These are phyloP conservation scores for Tenthredo amoena DNA, from an alignment of 2,888 invertebrate species.

Conservation along the genomic window DNA sequence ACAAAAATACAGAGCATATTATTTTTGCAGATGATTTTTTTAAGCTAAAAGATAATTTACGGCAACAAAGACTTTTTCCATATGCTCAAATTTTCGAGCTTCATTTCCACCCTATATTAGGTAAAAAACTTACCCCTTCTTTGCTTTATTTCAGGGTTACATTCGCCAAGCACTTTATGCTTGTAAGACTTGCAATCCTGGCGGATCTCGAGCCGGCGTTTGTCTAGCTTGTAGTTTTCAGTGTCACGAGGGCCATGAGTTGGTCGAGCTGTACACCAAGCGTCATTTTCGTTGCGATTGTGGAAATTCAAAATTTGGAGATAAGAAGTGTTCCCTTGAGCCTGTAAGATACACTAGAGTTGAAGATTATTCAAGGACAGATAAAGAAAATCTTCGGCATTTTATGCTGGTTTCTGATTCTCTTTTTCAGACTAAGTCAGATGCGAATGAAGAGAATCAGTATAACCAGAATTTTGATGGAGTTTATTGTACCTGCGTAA, in stretches of 20 bases:
- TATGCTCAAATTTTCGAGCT: neutral
- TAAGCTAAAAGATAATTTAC: neutral
- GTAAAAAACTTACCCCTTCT: neutral
- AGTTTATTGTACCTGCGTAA: slow-evolving; percentile 92
- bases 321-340: slow-evolving; percentile 85
- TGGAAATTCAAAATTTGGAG: slow-evolving; percentile 89
- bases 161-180: slow-evolving; percentile 97
- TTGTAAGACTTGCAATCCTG: slow-evolving; percentile 92
- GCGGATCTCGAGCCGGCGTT: slow-evolving; percentile 87
- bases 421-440: slow-evolving; percentile 80
- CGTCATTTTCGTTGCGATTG: slow-evolving; percentile 98
- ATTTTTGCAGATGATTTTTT: neutral
- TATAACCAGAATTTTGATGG: slow-evolving; percentile 98
- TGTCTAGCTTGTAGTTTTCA: slow-evolving; percentile 96
- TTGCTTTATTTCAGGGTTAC: slow-evolving; percentile 86
- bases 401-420: neutral
- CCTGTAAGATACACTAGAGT: slow-evolving; percentile 77
- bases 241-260: slow-evolving; percentile 97
- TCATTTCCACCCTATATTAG: neutral
- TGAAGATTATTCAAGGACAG: neutral
- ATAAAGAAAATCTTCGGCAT: neutral
- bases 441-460: slow-evolving; percentile 85
- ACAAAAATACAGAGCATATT: neutral
- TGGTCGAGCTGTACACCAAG: slow-evolving; percentile 98
- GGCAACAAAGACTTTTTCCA: neutral